Base-by-base conservation (phyloP, 1,140 invertebrate species). In the Popillia japonica region DNA sequence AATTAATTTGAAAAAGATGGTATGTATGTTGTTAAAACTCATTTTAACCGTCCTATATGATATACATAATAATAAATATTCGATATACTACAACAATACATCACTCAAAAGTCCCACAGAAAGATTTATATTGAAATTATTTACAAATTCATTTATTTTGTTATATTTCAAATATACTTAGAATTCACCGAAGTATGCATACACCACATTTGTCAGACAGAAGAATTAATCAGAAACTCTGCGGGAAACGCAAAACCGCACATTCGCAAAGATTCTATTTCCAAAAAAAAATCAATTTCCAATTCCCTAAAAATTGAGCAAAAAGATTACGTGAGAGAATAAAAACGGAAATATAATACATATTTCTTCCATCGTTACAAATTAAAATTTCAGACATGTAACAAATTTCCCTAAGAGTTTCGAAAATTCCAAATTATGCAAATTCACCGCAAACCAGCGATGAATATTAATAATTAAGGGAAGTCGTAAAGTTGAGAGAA, bases 301-400 rank as follows among this genome's bases (percentile, higher is more conserved):
- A 7, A 55, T 55, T 14, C 48, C 48, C n/a, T 55, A 55, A n/a
- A 17, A 55, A n/a, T 2, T 55, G n/a, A 17, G 17, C n/a, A 55
- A 55, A 34, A 34, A 55, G 17, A 55, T 17, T 55, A 55, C 48
- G 48, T n/a, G 17, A 2, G 17, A 14, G 48, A 55, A 55, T 55
- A n/a, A 55, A 17, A n/a, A 34, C 27, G n/a, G 48, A 55, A 55
- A 17, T 6, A 17, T 7, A 55, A 55, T 55, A 55, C 17, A 0
- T 55, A 55, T 55, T 55, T n/a, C 14, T 17, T 55, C 17, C 48
- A 55, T 55, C 48, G 48, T n/a, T n/a, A 55, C 48, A 55, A 55
- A 55, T 55, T 55, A 55, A 55, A 55, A 55, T 55, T 55, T 55
- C 48, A 55, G 14, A 55, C 48, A 55, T 55, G 48, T n/a, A 55